Conservation (phyloP, 2,888 invertebrate genomes). For the Mesoligia furuncula region DNA sequence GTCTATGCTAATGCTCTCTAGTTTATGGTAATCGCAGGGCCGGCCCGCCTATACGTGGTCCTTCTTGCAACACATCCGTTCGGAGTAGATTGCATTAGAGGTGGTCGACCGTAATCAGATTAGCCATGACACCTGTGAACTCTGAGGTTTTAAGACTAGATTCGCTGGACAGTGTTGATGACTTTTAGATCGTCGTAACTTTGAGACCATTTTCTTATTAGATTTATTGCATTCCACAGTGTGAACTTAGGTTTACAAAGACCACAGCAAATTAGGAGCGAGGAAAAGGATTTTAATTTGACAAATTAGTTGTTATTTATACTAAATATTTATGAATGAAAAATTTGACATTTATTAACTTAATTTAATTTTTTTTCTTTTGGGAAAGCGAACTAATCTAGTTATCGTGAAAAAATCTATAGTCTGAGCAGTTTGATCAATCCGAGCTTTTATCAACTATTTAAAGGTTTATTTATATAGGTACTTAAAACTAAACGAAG, state of each 20-base stretch:
- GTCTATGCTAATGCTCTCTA: slow-evolving; percentile 56
- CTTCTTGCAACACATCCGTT: slow-evolving; percentile 59
- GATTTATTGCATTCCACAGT: not conserved
- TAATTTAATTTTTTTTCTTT: not conserved
- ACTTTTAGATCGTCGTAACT: too few relatives aligned
- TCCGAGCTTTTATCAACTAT: not conserved
- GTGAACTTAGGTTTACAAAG: too few relatives aligned
- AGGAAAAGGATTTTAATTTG: not conserved
- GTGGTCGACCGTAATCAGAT: slow-evolving; percentile 37
- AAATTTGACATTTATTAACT: not conserved
- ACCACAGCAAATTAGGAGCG: not conserved
- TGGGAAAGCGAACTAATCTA: not conserved
- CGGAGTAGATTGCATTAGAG: slow-evolving; percentile 26
- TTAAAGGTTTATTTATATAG: not conserved
- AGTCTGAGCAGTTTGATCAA: not conserved
- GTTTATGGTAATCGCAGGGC: slow-evolving; percentile 61
- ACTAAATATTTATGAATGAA: too few relatives aligned
- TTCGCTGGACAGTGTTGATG: not conserved
- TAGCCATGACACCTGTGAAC: slow-evolving; percentile 52
- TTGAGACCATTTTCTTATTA: not conserved
- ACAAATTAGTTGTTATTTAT: too few relatives aligned
- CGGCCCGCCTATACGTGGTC: slow-evolving; percentile 53
- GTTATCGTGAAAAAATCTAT: not conserved
- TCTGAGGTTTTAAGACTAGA: slow-evolving; percentile 10
- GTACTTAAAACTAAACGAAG: not conserved